Conservation (phyloP, 2,797 vertebrate genomes). For the Schizopygopsis malacanthus region DNA sequence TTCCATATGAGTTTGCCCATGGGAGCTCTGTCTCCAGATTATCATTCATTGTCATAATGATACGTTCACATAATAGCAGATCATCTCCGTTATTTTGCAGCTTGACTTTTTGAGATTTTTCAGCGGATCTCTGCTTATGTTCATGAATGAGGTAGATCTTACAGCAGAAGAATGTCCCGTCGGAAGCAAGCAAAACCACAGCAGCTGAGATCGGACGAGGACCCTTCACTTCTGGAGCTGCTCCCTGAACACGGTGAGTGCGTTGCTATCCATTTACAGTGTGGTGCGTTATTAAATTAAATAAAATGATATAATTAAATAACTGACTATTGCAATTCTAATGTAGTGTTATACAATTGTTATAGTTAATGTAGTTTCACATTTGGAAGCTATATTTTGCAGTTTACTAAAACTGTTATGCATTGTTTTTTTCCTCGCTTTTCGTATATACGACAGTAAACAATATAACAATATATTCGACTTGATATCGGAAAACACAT, state of each 20-base stretch:
- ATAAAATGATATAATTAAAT: neutral
- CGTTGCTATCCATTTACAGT: neutral
- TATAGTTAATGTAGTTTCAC: neutral
- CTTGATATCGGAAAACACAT: neutral
- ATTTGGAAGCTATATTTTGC: neutral
- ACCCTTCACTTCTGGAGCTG: constrained; percentile 86
- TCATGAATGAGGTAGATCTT: constrained; percentile 86
- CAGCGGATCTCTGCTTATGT: constrained; percentile 85
- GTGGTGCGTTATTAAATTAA: neutral
- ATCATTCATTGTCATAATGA: constrained; percentile 99
- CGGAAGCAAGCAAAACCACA: constrained; percentile 99
- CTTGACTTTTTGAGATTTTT: constrained; percentile 82
- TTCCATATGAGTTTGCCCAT: constrained; percentile 94
- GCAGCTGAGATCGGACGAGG: constrained; percentile 97
- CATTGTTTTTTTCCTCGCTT: neutral
- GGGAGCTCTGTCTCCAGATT: constrained; percentile 94
- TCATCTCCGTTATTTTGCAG: constrained; percentile 75
- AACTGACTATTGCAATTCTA: neutral
- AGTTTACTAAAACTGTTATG: neutral
- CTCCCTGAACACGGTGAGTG: constrained; percentile 92
- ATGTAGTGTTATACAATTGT: neutral
- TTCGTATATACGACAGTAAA: neutral
- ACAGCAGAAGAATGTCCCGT: constrained; percentile 94
- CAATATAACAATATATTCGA: neutral
- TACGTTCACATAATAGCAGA: constrained; percentile 87